Evolutionary conservation across 1,140 invertebrate genomes (phyloP), one percentile per base, ranked within the genome.

Genomic region (Drosophila equinoxialis): DNA sequence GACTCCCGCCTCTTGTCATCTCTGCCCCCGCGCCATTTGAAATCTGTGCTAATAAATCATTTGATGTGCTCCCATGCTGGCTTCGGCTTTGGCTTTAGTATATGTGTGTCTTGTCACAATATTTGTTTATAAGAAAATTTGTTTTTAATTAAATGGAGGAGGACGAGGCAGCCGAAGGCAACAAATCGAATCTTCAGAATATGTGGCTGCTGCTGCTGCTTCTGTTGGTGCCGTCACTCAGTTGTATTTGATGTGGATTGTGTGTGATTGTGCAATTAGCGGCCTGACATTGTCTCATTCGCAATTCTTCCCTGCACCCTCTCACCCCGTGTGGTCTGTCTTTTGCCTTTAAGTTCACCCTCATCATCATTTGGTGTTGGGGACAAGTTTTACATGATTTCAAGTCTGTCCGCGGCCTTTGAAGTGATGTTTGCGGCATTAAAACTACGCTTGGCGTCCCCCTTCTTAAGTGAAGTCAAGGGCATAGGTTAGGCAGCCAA

Each of bases 41-140:
- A 81, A 83, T 82, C 76, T 79, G 75, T 79, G 82, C 79, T 81
- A 86, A 86, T 86, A 87, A 86, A 86, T 86, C 82, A 86, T 86
- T 86, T 83, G 81, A 84, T 83, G 79, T 75, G 75, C 45, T 71
- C 71, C 60, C 59, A 65, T 37, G 42, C 62, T 68, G 66, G 51
- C 23, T 23, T 30, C 41, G 61, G 42, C 33, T 14, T 63, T 37
- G 65, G 48, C 35, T 42, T 54, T 14, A 55, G 59, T 39, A 66
- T 35, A 8, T 35, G 4, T 35, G 7, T 66, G 71, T 68, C 78
- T 77, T 71, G 79, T 86, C 82, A 66, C 68, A 68, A 77, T 82
- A 86, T 87, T 86, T 86, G 82, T 86, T 86, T 86, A 87, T 86
- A 77, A 71, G 63, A 71, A 66, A 77, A 81, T 83, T 82, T 64